Evolutionary conservation across 2,113 vertebrate genomes (phyloP), one percentile per base, ranked within the genome.

Genomic region (Steatornis caripensis): DNA sequence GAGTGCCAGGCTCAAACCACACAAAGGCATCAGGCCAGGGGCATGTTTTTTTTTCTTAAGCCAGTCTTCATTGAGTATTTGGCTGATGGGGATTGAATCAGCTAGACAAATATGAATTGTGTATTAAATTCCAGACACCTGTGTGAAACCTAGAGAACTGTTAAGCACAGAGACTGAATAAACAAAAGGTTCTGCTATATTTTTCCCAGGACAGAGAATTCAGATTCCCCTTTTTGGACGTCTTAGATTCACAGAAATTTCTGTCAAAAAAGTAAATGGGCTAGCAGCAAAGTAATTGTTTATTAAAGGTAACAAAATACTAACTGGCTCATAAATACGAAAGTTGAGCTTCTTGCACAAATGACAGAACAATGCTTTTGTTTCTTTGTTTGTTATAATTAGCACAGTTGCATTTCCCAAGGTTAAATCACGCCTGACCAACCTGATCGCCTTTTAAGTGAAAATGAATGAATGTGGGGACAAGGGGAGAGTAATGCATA

Each of bases 391-490:
- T 55, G 8, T 37, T 84, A 15, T 21, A 36, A 15, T 36, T n/a
- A 49, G 2, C 4, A 5, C 10, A 5, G 20, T 12, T 66, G 12
- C 1, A 1, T 58, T 89, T 51, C 17, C 22, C 22, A 51, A 24
- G 26, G 24, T 22, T 34, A 82, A 36, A 48, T 24, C 30, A 45
- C 0, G 6, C 20, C 6, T 4, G 1, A 32, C 8, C 43, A 83
- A 24, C 14, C 12, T 11, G 27, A 34, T 7, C 1, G 1, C n/a
- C 30, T 45, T 3, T 12, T 14, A 6, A 11, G 6, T 48, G 43
- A n/a, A 83, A 76, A 62, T 0, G 0, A 53, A 41, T 29, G 0
- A 2, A 48, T 60, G 0, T 64, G 37, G 11, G 22, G 41, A 43
- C 27, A 69, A 23, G 10, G 22, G 10, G 8, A 60, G 26, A 84